phyloP scores from a whole-genome alignment of 2,888 invertebrate genomes.

The Cataglyphis albicans region DNA sequence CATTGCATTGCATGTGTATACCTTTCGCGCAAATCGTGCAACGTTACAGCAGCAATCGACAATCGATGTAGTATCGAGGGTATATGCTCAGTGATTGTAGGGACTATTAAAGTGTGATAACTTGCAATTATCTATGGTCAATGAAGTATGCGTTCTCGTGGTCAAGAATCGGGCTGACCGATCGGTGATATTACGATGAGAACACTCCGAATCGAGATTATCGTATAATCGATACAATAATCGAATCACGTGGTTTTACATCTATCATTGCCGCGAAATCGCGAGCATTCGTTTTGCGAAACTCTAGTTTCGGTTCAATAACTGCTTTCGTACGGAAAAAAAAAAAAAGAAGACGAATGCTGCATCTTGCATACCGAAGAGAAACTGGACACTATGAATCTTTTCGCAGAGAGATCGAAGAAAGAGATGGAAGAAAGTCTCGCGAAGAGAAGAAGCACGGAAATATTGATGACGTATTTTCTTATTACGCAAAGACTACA shows the following conservation, averaged over 20 bases:
- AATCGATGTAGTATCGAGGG: not conserved
- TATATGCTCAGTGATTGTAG: slow-evolving; percentile 28
- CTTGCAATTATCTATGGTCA: slow-evolving; percentile 30
- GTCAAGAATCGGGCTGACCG: slow-evolving; percentile 15
- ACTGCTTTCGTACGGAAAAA: not conserved
- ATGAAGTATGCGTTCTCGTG: slow-evolving; percentile 23
- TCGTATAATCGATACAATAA: slow-evolving; percentile 27
- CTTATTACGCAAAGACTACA: not conserved
- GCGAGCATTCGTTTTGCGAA: not conserved
- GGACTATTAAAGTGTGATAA: slow-evolving; percentile 40
- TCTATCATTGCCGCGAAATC: slow-evolving; percentile 5
- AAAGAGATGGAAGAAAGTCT: not conserved
- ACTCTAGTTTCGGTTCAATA: not conserved
- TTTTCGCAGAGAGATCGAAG: not conserved
- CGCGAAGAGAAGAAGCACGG: not conserved
- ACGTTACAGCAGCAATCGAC: slow-evolving; percentile 29
- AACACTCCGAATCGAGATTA: slow-evolving; percentile 26
- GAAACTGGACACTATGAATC: not conserved
- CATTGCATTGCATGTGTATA: not conserved
- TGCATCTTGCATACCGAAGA: not conserved
- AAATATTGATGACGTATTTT: not conserved
- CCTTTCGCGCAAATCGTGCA: not conserved
- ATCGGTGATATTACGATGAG: slow-evolving; percentile 26
- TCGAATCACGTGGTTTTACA: slow-evolving; percentile 16
- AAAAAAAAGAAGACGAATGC: not conserved